A percentile compares a stretch with the other conserved stretches of the same genome.
Conservation (phyloP, 2,797 vertebrate genomes). For the Potorous gilbertii region DNA sequence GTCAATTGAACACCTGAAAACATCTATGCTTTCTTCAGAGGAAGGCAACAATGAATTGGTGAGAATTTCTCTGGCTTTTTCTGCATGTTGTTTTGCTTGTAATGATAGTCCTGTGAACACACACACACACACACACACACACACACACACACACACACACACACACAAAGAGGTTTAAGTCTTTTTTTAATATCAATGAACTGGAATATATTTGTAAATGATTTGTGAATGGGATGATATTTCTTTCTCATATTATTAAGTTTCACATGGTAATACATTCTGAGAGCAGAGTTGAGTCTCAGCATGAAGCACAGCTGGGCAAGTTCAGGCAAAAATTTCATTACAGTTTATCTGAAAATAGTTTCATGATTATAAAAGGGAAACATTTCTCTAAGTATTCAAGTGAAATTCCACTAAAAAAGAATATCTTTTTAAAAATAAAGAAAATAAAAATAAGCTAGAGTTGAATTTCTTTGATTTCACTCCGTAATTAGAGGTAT, state of each 20-base stretch:
- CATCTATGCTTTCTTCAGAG: conserved; percentile 56
- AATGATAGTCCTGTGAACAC: conserved; percentile 79
- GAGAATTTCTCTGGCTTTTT: conserved; percentile 79
- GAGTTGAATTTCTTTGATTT: conserved; percentile 51
- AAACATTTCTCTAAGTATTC: neutral
- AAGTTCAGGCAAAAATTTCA: neutral
- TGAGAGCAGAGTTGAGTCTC: neutral
- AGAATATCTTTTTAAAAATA: conserved; percentile 36
- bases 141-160: neutral
- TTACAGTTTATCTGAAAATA: neutral
- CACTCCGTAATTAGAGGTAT: conserved; percentile 26
- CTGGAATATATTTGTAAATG: neutral
- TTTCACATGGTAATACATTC: neutral
- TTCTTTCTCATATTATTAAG: neutral
- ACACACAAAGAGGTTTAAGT: conserved; percentile 14
- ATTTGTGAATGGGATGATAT: neutral
- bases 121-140: neutral
- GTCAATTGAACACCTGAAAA: conserved; percentile 76
- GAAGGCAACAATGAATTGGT: conserved; percentile 68
- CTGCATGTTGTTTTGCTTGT: conserved; percentile 81
- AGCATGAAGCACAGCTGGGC: neutral
- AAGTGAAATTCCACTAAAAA: neutral
- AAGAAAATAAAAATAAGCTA: conserved; percentile 33
- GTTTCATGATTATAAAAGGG: neutral
- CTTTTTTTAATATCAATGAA: neutral